A percentile compares a stretch with the other conserved stretches of the same genome.
Conservation (phyloP, 1,140 invertebrate species). For the Drosophila melanica region DNA sequence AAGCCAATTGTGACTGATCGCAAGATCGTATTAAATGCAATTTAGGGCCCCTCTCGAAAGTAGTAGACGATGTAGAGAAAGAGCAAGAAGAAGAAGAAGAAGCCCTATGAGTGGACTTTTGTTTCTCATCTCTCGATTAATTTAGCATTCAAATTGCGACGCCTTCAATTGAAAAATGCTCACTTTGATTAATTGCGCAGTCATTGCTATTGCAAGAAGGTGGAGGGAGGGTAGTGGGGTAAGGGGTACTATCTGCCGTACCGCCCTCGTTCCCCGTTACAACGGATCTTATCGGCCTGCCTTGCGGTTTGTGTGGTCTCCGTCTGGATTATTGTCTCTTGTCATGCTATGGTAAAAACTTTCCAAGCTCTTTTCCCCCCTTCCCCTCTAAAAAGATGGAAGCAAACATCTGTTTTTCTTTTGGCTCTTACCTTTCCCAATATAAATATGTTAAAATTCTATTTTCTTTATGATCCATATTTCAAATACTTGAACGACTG, state of each 20-base stretch:
- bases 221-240: neutral
- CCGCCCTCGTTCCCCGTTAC: neutral
- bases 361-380: constrained; percentile 15
- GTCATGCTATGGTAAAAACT: constrained; percentile 26
- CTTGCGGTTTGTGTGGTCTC: constrained; percentile 50
- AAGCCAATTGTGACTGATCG: constrained; percentile 27
- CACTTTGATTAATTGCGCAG: constrained; percentile 64
- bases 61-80: neutral
- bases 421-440: neutral
- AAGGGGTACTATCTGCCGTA: neutral
- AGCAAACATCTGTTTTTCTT: constrained; percentile 1
- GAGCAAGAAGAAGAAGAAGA: neutral
- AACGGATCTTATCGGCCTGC: neutral
- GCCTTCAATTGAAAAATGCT: constrained; percentile 57
- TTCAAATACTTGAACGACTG: no score
- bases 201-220: constrained; percentile 1
- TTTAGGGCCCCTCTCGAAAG: neutral
- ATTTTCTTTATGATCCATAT: no score
- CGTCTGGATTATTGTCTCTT: constrained; percentile 28
- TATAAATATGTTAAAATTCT: neutral
- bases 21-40: constrained; percentile 29
- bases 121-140: constrained; percentile 41
- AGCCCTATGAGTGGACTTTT: constrained; percentile 19
- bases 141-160: constrained; percentile 52
- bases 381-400: neutral